Percentiles rank a stretch among this genome's conserved stretches.
These are phyloP conservation scores for Drosophila greeni DNA, from an alignment of 2,888 invertebrate genomes.

Conservation along the genomic window DNA sequence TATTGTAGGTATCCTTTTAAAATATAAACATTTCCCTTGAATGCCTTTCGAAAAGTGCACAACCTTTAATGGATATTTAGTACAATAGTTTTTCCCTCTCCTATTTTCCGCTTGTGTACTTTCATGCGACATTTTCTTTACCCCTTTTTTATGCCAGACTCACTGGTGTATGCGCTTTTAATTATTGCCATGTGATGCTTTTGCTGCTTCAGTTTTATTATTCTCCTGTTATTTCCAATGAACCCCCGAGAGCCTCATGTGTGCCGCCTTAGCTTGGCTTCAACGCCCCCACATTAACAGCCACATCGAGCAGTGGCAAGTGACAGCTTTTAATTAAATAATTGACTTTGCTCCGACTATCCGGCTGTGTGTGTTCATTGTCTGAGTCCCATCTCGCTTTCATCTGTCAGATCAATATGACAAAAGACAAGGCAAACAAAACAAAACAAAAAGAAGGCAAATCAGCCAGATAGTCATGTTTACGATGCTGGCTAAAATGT, in stretches of 20 bases:
- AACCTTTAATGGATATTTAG: not conserved
- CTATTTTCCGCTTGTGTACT: conserved; percentile 9
- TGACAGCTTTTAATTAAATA: conserved; percentile 71
- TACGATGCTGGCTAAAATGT: conserved; percentile 48
- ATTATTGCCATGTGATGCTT: conserved; percentile 56
- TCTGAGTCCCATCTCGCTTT: conserved; percentile 35
- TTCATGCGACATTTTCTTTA: conserved; percentile 7
- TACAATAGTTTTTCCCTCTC: not conserved
- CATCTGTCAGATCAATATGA: conserved; percentile 42
- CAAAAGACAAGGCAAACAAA: conserved; percentile 16
- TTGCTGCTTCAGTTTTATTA: conserved; percentile 33
- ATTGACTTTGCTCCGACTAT: conserved; percentile 54
- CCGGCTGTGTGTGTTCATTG: conserved; percentile 14
- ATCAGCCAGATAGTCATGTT: conserved; percentile 21
- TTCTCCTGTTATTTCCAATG: conserved; percentile 31
- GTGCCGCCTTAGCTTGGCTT: conserved; percentile 21
- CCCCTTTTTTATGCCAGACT: conserved; percentile 3
- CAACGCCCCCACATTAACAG: conserved; percentile 41
- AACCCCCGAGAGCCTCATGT: conserved; percentile 16
- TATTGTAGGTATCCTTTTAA: too few species aligned
- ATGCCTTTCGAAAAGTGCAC: not conserved
- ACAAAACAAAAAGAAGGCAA: conserved; percentile 6
- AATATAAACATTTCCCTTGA: not conserved
- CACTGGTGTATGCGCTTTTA: conserved; percentile 59
- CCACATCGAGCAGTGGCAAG: conserved; percentile 47